Base-by-base conservation (phyloP, 2,113 vertebrate genomes). In the Brachionichthys hirsutus region DNA sequence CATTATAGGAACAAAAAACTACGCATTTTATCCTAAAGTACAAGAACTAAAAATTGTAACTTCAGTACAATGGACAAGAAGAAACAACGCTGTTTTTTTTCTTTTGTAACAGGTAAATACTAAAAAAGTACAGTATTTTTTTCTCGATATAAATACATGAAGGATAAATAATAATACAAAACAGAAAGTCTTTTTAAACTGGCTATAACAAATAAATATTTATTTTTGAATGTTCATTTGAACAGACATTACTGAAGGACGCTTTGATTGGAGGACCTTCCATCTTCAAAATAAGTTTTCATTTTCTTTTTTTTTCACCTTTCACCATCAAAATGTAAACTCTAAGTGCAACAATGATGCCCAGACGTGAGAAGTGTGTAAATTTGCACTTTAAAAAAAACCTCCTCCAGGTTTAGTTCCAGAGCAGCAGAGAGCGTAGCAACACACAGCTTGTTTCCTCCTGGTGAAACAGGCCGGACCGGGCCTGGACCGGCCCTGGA, bases 121-220 rank as follows among this genome's bases (percentile, higher is more conserved):
- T 94, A 94, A 94, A 96, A 95, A 97, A 95, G 85, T 93, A 95
- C 94, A 90, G 63, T 87, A 66, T 92, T 84, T 88, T 73, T 92
- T 93, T 89, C 89, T 92, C 84, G 86, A 94, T 97, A 98, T 98
- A 99, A 98, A 99, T 98, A 98, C 94, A 90, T 94, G 85, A 85
- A 79, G 94, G 95, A 98, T 97, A 99, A 98, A 98, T 96, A 97
- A 96, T 95, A 96, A 94, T 94, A 95, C 91, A 89, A 94, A 95
- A 91, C 77, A 81, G 81, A 93, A 95, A 94, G 93, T 95, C 90
- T 92, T 93, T 92, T 93, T 94, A 92, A 94, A 94, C 94, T 93
- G 94, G 92, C 93, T 97, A 92, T 95, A 95, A 96, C 94, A 94
- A 98, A 98, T 99, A 99, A 98, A 99, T 98, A 98, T 96, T 95